Conservation (phyloP, 2,888 invertebrate genomes). For the Caenorhabditis becei region DNA sequence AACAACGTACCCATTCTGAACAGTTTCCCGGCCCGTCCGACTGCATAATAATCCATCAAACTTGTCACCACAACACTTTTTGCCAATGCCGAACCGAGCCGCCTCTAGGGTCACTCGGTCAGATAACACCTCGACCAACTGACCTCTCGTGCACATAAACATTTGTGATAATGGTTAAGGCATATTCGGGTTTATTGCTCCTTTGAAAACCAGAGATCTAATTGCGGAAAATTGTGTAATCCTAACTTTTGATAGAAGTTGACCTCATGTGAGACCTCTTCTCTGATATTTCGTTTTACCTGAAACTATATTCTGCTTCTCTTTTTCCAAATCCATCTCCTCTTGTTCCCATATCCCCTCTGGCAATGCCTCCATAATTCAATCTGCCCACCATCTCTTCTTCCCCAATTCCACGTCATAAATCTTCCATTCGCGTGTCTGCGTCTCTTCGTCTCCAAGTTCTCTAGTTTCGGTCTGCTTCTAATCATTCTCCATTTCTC, state of each 20-base stretch:
- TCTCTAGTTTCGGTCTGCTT: constrained; percentile 31
- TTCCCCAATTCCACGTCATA: constrained; percentile 59
- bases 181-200: neutral
- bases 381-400: constrained; percentile 40
- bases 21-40: neutral
- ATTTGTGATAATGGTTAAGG: too few relatives aligned
- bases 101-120: neutral
- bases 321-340: neutral
- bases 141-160: constrained; percentile 2
- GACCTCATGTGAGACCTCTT: too few relatives aligned
- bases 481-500: constrained; percentile 33
- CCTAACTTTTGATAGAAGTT: too few relatives aligned
- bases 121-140: constrained; percentile 45
- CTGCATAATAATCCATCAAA: constrained; percentile 56
- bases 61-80: constrained; percentile 60
- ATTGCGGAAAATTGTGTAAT: too few relatives aligned
- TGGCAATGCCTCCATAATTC: constrained; percentile 45
- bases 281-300: neutral
- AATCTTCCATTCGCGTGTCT: constrained; percentile 43
- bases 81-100: constrained; percentile 1
- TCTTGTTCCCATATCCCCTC: constrained; percentile 1
- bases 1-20: too few relatives aligned
- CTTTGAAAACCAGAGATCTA: too few relatives aligned
- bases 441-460: constrained; percentile 6
- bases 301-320: neutral